Evolutionary conservation across 2,888 invertebrate species (phyloP), one percentile per base, ranked within the genome.

Genomic region (Acleris holmiana): DNA sequence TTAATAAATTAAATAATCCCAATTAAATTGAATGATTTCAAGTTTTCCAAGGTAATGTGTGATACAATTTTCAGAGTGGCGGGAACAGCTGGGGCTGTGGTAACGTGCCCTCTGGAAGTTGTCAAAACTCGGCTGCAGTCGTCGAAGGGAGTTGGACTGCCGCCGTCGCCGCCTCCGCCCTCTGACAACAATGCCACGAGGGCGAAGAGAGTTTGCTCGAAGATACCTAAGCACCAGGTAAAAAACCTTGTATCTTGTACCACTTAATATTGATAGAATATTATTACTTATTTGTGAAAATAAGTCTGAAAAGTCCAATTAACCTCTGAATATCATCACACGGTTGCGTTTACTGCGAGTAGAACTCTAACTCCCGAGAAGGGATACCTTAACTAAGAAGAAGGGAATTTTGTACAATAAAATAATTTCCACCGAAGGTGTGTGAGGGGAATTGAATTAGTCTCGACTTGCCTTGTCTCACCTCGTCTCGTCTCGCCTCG

Each of bases 91-190:
- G 99, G 99, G 60, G 99, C 99, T 18, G 97, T 99, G 72, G 96
- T 98, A 71, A 99, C 99, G 80, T 99, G 99, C 89, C 99, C 99
- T 13, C 93, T 99, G 77, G 99, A 99, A 93, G 99, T 99, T 72
- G 98, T 99, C 51, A 99, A 99, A 91, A 99, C 99, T 13, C 95
- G 99, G 29, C 94, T 99, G 72, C 99, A 99, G 88, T 99, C 99
- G 23, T 99, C 99, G 6, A 95, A 96, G 71, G 96, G 96, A 80
- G 79, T 93, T 72, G 84, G 94, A 73, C 85, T 93, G 73, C 86
- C 93, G 63, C 93, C 93, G 50, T 83, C 93, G 25, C 81, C 82
- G 35, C 86, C 93, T n/a, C 94, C 94, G 56, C 83, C 89, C 25
- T 85, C 93, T 19, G 88, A 89, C 66, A 91, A 80, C 64, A 91